These are phyloP conservation scores for Drosophila anomalata DNA, from an alignment of 2,888 invertebrate species.

Conservation along the genomic window DNA sequence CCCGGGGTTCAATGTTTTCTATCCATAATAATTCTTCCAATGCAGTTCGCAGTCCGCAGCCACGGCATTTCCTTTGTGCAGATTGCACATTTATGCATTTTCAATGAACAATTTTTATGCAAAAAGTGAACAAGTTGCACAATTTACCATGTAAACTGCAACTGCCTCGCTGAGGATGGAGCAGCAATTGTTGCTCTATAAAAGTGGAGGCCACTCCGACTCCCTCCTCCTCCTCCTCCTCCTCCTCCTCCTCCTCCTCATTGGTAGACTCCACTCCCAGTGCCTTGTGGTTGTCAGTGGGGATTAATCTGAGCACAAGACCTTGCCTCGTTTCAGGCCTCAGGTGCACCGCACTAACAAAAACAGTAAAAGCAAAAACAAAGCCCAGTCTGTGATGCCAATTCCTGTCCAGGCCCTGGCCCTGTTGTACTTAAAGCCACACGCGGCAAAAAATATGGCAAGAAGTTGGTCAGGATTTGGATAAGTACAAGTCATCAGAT, in stretches of 20 bases:
- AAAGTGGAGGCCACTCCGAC: conserved; percentile 51
- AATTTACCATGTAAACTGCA: conserved; percentile 75
- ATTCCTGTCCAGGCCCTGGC: conserved; percentile 11
- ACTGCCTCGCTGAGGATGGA: conserved; percentile 12
- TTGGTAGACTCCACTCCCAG: conserved; percentile 26
- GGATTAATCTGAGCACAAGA: conserved; percentile 75
- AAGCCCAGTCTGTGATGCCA: conserved; percentile 16
- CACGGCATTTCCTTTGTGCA: conserved; percentile 68
- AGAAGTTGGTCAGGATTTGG: not conserved
- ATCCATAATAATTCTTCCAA: conserved; percentile 73
- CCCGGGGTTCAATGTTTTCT: conserved; percentile 69
- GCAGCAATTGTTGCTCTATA: conserved; percentile 75
- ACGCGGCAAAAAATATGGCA: not conserved
- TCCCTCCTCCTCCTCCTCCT: not conserved
- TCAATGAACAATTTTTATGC: conserved; percentile 79
- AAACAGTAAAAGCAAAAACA: conserved; percentile 18
- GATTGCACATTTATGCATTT: conserved; percentile 79
- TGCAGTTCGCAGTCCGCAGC: conserved; percentile 32
- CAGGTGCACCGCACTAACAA: conserved; percentile 38
- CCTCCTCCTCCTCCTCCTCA: too few species aligned
- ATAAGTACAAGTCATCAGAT: too few species aligned
- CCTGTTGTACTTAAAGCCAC: not conserved
- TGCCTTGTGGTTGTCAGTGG: conserved; percentile 59
- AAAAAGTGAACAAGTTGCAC: conserved; percentile 80
- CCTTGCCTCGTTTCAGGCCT: conserved; percentile 60